Conservation (phyloP, 2,113 vertebrate species). For the Otocyon megalotis region DNA sequence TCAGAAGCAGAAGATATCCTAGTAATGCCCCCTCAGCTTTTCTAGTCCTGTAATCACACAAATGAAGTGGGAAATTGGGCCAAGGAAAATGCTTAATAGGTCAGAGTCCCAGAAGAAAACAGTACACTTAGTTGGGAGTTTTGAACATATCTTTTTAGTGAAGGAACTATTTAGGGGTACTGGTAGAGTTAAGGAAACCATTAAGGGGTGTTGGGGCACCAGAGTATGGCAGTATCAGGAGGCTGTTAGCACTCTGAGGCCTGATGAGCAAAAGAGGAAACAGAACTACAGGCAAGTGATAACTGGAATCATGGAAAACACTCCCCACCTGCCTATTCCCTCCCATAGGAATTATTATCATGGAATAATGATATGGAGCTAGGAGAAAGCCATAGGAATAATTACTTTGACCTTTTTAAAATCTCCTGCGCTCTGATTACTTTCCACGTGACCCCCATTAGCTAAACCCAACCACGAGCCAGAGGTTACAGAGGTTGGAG, state of each 20-base stretch:
- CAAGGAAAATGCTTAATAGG: constrained; percentile 46
- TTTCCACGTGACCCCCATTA: neutral
- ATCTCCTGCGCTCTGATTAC: neutral
- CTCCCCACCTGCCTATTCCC: no score
- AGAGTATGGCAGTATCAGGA: neutral
- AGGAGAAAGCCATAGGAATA: neutral
- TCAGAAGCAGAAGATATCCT: neutral
- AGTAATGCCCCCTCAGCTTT: neutral
- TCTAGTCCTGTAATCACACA: neutral
- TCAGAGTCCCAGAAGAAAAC: constrained; percentile 19
- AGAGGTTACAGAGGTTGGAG: neutral
- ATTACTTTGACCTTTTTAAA: neutral
- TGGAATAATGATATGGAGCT: neutral
- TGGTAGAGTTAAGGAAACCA: neutral
- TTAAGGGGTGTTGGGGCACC: neutral
- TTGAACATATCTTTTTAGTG: constrained; percentile 25
- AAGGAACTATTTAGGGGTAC: neutral
- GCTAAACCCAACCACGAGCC: neutral
- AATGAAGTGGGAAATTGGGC: neutral
- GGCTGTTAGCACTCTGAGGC: neutral
- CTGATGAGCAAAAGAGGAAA: neutral
- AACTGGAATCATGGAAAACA: neutral
- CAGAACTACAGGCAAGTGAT: neutral
- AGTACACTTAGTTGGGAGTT: neutral
- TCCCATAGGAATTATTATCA: neutral